Evolutionary conservation across 2,797 vertebrate species (phyloP).

Genomic region (Acanthopagrus latus): DNA sequence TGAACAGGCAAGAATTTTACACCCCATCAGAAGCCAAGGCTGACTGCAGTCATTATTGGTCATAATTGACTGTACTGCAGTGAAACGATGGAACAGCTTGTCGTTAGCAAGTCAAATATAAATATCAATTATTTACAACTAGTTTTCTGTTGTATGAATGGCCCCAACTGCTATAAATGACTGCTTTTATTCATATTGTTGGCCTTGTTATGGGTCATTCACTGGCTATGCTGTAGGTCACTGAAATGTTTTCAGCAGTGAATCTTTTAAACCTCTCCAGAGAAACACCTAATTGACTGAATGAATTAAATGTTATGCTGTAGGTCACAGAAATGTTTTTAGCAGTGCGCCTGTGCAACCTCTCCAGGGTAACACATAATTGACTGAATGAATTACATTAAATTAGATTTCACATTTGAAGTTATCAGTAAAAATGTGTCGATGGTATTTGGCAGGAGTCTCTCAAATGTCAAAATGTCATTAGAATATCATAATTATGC

Average conservation of each 20-base stretch:
- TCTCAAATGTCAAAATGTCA: neutral
- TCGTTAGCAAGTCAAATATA: neutral
- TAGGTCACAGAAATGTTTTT: constrained; percentile 23
- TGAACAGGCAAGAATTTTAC: too few species aligned
- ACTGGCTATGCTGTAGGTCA: constrained; percentile 4
- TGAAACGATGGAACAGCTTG: neutral
- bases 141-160: neutral
- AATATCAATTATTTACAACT: neutral
- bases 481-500: constrained; percentile 10
- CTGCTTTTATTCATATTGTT: neutral
- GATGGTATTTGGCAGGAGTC: constrained; percentile 5
- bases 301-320: constrained; percentile 23
- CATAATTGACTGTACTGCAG: neutral
- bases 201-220: constrained; percentile 5
- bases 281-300: constrained; percentile 13
- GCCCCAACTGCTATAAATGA: neutral
- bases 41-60: neutral
- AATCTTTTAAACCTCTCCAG: constrained; percentile 15
- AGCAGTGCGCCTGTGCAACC: neutral
- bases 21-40: neutral
- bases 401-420: constrained; percentile 41
- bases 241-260: constrained; percentile 12
- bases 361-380: constrained; percentile 17
- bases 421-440: constrained; percentile 27
- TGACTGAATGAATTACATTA: constrained; percentile 33